Base-by-base conservation (phyloP, 2,797 vertebrate genomes). In the Pitangus sulphuratus region DNA sequence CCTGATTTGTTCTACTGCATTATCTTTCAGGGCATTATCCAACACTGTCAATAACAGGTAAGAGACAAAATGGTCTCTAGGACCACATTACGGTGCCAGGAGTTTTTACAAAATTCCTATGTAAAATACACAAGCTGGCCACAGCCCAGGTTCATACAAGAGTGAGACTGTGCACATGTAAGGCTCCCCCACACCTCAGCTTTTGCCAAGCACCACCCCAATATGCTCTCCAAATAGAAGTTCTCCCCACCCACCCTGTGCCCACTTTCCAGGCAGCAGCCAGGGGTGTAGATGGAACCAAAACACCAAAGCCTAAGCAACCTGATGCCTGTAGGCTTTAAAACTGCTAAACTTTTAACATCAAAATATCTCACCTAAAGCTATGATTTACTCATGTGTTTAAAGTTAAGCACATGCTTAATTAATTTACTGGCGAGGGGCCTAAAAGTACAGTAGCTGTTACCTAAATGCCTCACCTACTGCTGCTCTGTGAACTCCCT, bases 351-450 rank as follows among this genome's bases (percentile, higher is more conserved):
- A 89, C 40, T 57, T 96, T 82, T 84, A 91, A 90, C 0, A 20
- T 89, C 21, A 33, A 80, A 93, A 84, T 74, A 91, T 48, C 40
- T 84, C 77, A 50, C 8, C 47, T 84, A 64, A 79, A 95, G 37
- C 66, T 79, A 40, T n/a, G 83, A 87, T 75, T 84, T 84, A 79
- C 30, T 83, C 37, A n/a, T 5, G 3, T 74, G 20, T 80, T 91
- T 90, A 82, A 94, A 90, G 33, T 84, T 89, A 84, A 94, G 70
- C 66, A 84, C 1, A 11, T 57, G 56, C 77, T 90, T 96, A 96
- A 93, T 93, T 97, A 93, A 86, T 95, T 96, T 89, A 35, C 75
- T 96, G 94, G 91, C 88, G 61, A 28, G 16, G 18, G 31, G 64
- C 85, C 93, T 92, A 80, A 89, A 90, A 71, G 22, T 64, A 61